Conservation (phyloP, 2,797 vertebrate species). For the Odontamblyopus rebecca region DNA sequence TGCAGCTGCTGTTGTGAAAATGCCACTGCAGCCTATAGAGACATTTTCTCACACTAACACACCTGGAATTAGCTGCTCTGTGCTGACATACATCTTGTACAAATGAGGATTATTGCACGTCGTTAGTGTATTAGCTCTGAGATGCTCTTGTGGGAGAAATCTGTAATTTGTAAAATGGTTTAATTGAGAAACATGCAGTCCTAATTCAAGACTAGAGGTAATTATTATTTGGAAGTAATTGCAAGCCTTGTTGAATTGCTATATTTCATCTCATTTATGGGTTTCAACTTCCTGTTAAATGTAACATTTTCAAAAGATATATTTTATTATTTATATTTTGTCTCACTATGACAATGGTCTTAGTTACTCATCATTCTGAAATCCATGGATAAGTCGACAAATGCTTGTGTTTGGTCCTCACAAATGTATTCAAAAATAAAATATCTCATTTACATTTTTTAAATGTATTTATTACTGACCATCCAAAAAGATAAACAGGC, state of each 20-base stretch:
- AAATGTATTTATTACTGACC: neutral
- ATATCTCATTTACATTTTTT: neutral
- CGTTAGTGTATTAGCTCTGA: conserved; percentile 27
- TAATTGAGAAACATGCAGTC: neutral
- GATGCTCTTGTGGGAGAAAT: conserved; percentile 18
- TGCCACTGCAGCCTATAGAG: conserved; percentile 38
- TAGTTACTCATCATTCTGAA: neutral
- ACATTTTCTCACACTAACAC: conserved; percentile 53
- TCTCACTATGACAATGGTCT: neutral
- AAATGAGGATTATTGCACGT: conserved; percentile 29
- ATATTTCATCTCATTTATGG: neutral
- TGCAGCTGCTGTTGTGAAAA: conserved; percentile 70
- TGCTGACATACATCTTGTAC: conserved; percentile 30
- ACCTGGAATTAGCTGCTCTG: conserved; percentile 39
- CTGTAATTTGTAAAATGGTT: conserved; percentile 12
- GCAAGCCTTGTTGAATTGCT: too few relatives aligned
- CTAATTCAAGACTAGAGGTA: too few relatives aligned
- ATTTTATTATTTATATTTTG: neutral
- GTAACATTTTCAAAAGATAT: neutral
- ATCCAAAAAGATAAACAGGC: neutral
- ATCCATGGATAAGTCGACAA: neutral
- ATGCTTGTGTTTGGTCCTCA: neutral
- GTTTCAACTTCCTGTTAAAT: too few relatives aligned
- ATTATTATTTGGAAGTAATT: too few relatives aligned
- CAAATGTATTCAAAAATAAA: too few relatives aligned